A percentile compares a stretch with the other conserved stretches of the same genome.
These are phyloP conservation scores for Ornithoptera priamus DNA, from an alignment of 2,888 invertebrate genomes.

Conservation along the genomic window DNA sequence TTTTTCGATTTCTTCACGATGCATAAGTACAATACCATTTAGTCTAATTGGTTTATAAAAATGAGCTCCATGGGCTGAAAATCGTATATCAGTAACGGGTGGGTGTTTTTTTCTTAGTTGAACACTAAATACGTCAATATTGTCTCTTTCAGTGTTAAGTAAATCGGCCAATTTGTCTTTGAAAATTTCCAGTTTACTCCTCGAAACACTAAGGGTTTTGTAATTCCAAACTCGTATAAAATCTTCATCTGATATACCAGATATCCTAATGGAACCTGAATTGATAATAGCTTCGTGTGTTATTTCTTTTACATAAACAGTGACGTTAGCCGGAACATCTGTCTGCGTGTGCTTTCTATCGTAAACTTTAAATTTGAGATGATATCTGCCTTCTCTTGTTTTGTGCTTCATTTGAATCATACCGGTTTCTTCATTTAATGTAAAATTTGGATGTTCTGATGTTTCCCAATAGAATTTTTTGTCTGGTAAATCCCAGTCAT, in stretches of 20 bases:
- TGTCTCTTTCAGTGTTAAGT: conserved; percentile 90
- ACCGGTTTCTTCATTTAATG: conserved; percentile 93
- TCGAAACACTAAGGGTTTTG: conserved; percentile 89
- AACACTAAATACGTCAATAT: conserved; percentile 98
- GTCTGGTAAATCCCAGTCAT: conserved; percentile 99
- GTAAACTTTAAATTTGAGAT: conserved; percentile 91
- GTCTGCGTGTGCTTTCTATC: conserved; percentile 97
- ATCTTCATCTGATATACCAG: conserved; percentile 97
- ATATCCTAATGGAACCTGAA: conserved; percentile 95
- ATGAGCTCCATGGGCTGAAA: conserved; percentile 96
- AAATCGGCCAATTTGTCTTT: conserved; percentile 92
- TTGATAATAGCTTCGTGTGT: conserved; percentile 97
- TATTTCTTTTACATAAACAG: conserved; percentile 95
- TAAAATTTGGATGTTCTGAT: conserved; percentile 91
- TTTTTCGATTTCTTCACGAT: conserved; percentile 95
- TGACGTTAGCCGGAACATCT: conserved; percentile 97
- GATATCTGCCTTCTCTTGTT: conserved; percentile 92
- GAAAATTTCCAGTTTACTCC: conserved; percentile 94
- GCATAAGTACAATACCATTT: conserved; percentile 96
- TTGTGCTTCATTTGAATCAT: conserved; percentile 97
- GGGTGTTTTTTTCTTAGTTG: conserved; percentile 92
- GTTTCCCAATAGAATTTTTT: conserved; percentile 98
- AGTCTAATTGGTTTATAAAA: conserved; percentile 96
- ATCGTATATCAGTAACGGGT: conserved; percentile 94
- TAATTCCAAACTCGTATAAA: conserved; percentile 97